Base-by-base conservation (phyloP, 2,888 invertebrate genomes). In the Diachrysia chrysitis region DNA sequence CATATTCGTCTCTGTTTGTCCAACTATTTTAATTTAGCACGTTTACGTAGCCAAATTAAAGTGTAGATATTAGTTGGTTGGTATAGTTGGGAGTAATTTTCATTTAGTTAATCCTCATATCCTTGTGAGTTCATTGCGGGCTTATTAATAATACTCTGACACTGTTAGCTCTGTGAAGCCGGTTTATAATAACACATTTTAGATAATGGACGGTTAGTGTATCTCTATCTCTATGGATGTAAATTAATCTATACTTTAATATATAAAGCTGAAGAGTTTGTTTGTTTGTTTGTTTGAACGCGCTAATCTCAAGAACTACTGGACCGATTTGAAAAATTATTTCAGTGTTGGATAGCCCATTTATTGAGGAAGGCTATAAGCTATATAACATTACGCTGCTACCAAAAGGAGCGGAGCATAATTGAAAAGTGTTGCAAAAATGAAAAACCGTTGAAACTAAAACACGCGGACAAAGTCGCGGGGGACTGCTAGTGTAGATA, bases 91-190 rank as follows among this genome's bases (percentile, higher is more conserved):
- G 42, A 21, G 25, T 42, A 71, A 73, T 61, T 71, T 58, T 37
- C 65, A 66, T 37, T 61, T 65, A 62, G 55, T 42, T 59, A 73
- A 65, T 57, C 35, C 51, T n/a, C 19, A 35, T 23, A 37, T 61
- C 48, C 55, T 32, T 29, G 55, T 1, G n/a, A 16, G 57, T 21
- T 58, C 60, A 29, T 23, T 17, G 32, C 14, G 63, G 57, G 48
- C 53, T 62, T 67, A 78, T 74, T 63, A 67, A 67, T 74, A 72
- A 73, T 70, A 68, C 73, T 59, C 60, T 32, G 48, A 53, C 54
- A 19, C 17, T 63, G 61, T 70, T 67, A 19, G 53, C 63, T 66
- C 61, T 71, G 37, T 56, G 32, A 55, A 51, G 63, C 62, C 59
- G 37, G 63, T 59, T 62, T 54, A 9, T 73, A 64, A 66, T 74